phyloP scores from a whole-genome alignment of 2,888 invertebrate species.

The Yponomeuta malinellus region DNA sequence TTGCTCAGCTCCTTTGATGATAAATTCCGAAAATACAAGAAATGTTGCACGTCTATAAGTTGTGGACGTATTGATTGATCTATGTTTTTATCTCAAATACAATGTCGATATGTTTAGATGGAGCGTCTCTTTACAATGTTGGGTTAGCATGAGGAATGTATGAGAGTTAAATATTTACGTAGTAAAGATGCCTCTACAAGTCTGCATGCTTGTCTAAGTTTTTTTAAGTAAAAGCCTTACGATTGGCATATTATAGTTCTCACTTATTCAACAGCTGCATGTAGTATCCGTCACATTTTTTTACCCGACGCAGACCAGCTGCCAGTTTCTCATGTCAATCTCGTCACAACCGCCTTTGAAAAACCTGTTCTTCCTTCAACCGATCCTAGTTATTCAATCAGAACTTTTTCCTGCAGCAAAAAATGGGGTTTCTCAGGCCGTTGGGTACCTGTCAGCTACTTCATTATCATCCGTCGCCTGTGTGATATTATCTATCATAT shows the following conservation, averaged over 20 bases:
- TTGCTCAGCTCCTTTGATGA: no score
- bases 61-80: no score
- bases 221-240: not conserved
- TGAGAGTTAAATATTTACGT: not conserved
- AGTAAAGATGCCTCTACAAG: no score
- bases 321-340: not conserved
- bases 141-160: not conserved
- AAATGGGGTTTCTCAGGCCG: not conserved
- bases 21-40: no score
- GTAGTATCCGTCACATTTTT: not conserved
- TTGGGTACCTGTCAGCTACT: not conserved
- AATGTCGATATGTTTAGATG: no score
- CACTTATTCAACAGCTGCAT: not conserved
- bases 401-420: not conserved
- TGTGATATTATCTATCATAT: slow-evolving; percentile 3
- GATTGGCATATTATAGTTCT: not conserved
- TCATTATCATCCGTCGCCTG: not conserved
- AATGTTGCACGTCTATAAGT: no score
- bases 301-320: not conserved
- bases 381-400: not conserved
- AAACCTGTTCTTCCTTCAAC: not conserved
- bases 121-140: no score
- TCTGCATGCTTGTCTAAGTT: not conserved
- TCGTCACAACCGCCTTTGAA: not conserved
- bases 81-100: no score